A percentile compares a stretch with the other conserved stretches of the same genome.
phyloP scores from a whole-genome alignment of 53 echinoderm and acorn worm genomes.

The Echinometra lucunter region DNA sequence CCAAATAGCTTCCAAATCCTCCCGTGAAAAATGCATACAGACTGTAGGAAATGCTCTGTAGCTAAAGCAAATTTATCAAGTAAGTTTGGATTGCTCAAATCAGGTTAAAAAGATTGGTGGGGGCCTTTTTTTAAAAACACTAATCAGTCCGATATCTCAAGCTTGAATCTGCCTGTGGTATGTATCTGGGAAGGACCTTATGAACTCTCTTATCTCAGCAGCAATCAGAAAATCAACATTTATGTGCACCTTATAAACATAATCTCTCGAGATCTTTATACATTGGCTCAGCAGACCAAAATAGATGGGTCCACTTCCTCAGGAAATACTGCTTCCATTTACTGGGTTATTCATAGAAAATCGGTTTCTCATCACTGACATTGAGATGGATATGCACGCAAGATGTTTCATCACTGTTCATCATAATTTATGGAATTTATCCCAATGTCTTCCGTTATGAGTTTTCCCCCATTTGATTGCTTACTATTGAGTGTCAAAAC shows the following conservation, averaged over 20 bases:
- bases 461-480: neutral
- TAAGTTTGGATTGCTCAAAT: no score
- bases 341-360: constrained; percentile 12
- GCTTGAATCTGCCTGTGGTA: neutral
- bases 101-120: neutral
- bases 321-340: constrained; percentile 3
- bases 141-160: neutral
- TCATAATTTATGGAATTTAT: neutral
- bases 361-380: constrained; percentile 19
- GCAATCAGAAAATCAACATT: constrained; percentile 23
- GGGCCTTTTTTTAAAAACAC: neutral
- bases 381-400: neutral
- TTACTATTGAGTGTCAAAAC: neutral
- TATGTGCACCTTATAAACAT: constrained; percentile 32
- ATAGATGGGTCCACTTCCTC: constrained; percentile 33
- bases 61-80: no score
- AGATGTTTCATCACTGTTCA: neutral
- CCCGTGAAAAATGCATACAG: no score
- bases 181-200: neutral
- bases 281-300: constrained; percentile 41
- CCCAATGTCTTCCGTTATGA: neutral
- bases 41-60: no score
- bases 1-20: no score
- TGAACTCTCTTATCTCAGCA: constrained; percentile 22
- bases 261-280: constrained; percentile 25